Evolutionary conservation across 1,140 invertebrate genomes (phyloP).

Genomic region (Heliconius hermathena): DNA sequence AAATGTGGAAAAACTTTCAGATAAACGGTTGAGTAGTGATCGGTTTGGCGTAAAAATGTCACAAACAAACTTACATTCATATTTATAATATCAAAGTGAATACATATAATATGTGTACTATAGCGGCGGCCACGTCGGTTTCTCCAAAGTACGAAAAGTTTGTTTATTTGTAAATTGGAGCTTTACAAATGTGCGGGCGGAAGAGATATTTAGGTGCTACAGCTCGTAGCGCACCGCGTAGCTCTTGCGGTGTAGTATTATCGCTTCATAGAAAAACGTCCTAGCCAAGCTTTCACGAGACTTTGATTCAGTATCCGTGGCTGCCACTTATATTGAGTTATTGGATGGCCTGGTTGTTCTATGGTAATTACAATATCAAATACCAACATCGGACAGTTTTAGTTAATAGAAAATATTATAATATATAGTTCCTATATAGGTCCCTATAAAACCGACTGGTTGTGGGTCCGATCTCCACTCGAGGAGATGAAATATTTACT

Average conservation of each 20-base stretch:
- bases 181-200: too few species aligned
- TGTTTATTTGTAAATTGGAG: background rate
- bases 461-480: too few species aligned
- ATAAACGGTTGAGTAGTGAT: too few species aligned
- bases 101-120: too few species aligned
- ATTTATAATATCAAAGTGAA: too few species aligned
- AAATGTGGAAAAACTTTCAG: too few species aligned
- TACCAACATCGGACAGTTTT: background rate
- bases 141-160: too few species aligned
- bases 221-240: background rate
- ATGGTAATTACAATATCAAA: background rate
- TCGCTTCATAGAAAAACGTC: background rate
- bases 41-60: too few species aligned
- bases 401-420: background rate
- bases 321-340: conserved; percentile 3
- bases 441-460: too few species aligned
- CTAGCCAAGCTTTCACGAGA: conserved; percentile 2
- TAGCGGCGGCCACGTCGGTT: too few species aligned
- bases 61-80: too few species aligned
- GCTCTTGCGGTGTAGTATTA: background rate
- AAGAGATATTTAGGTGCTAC: background rate
- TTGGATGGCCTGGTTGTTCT: background rate
- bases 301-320: background rate
- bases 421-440: background rate
- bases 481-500: too few species aligned